Base-by-base conservation (phyloP, 2,797 vertebrate genomes). In the Tiaroga cobitis region DNA sequence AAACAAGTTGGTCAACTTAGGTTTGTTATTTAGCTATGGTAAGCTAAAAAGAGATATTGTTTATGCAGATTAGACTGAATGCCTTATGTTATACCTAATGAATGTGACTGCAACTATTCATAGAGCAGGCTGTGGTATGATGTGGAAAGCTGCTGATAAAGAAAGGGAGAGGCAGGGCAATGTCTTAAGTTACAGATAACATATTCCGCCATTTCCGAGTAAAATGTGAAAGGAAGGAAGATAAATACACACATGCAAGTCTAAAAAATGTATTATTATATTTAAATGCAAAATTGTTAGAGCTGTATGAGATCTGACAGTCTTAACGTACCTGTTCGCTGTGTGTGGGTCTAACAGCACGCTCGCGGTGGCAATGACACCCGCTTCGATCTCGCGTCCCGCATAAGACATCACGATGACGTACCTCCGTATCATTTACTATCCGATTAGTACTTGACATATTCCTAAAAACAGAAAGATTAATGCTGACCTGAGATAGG, bases 371-470 rank as follows among this genome's bases (percentile, higher is more conserved):
- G 37, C 15, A 10, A 0, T 7, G 79, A 82, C 68, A 74, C 68
- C 83, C 85, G 29, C 87, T 88, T 61, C 51, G 87, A 80, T 16
- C 74, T 4, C 82, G 85, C 24, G 43, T 68, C 39, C 89, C 91
- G 19, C 87, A 89, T 8, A 79, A 81, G 4, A 88, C 89, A 51
- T 88, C 89, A n/a, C 87, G 87, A 41, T 86, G 69, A 24, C 67
- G 61, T 77, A 37, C 41, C 29, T 73, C 83, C 34, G 69, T 87
- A 18, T 85, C 90, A 8, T 78, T 86, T 4, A 83, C 77, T 5
- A 80, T 83, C 9, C 84, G 86, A 29, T 73, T 46, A 19, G 41
- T 82, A 21, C 90, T 72, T 0, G 93, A 92, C 94, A 95, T 95
- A 43, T 89, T 89, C 24, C 5, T 24, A 43, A 41, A 72, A 70